A percentile compares a stretch with the other conserved stretches of the same genome.
Conservation (phyloP, 92 coral and sea anemone genomes). For the Zoanthus sansibaricus region DNA sequence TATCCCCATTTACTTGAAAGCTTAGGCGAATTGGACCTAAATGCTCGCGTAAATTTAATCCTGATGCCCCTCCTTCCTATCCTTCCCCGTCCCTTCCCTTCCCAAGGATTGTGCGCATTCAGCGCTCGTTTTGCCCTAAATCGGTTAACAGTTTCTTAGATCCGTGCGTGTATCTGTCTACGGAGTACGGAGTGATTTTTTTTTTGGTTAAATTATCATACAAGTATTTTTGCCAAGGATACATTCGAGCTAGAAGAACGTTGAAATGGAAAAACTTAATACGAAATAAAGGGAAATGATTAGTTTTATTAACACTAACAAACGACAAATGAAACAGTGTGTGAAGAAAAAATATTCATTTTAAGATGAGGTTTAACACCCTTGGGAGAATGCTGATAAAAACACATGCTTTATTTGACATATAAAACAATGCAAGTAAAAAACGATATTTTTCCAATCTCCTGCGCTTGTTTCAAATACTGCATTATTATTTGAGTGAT, state of each 20-base stretch:
- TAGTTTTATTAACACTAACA: neutral
- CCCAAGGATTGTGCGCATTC: no score
- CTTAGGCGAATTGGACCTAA: no score
- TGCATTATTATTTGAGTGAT: no score
- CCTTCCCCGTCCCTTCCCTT: no score
- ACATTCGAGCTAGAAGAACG: neutral
- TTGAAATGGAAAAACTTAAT: neutral
- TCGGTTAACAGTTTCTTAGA: no score
- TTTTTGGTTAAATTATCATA: no score
- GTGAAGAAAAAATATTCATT: neutral
- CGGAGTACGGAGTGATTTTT: conserved; percentile 42
- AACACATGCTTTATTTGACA: neutral
- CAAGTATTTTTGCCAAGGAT: neutral
- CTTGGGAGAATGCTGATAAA: neutral
- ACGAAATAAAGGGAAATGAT: neutral
- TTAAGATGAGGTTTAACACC: neutral
- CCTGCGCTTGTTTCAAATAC: neutral
- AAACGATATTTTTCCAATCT: neutral
- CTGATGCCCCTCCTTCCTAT: no score
- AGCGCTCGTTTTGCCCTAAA: no score
- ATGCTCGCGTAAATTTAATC: no score
- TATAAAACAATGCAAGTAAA: neutral
- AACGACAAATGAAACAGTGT: neutral
- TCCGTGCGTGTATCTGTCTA: no score
- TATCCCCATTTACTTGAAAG: no score